These are phyloP conservation scores for Apogon talboti DNA, from an alignment of 2,797 vertebrate genomes.

Conservation along the genomic window DNA sequence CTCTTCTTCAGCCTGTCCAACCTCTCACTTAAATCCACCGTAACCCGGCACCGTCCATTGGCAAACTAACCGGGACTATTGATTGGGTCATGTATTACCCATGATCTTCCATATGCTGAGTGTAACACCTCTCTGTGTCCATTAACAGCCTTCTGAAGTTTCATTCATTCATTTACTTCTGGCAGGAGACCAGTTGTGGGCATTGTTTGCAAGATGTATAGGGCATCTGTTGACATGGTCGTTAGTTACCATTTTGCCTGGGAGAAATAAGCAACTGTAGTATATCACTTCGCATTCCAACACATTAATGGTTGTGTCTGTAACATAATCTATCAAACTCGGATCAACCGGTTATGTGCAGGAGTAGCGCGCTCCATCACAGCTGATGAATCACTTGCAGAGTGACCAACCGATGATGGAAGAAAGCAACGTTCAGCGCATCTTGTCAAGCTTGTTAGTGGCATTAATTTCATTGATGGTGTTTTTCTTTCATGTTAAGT, in stretches of 20 bases:
- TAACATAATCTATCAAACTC: conserved; percentile 75
- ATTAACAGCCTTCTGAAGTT: conserved; percentile 77
- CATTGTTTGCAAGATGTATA: conserved; percentile 79
- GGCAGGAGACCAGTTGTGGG: conserved; percentile 71
- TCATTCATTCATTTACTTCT: conserved; percentile 77
- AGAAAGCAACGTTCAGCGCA: conserved; percentile 28
- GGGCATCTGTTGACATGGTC: conserved; percentile 76
- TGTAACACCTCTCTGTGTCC: conserved; percentile 77
- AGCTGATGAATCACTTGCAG: conserved; percentile 67
- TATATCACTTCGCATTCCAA: conserved; percentile 75
- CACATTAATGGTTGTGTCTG: conserved; percentile 69
- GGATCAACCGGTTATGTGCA: conserved; percentile 36
- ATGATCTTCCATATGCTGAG: conserved; percentile 77
- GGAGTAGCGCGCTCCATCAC: conserved; percentile 46
- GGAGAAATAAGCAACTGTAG: conserved; percentile 72
- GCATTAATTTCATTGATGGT: conserved; percentile 26
- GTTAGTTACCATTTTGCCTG: conserved; percentile 78
- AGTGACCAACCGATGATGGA: conserved; percentile 55
- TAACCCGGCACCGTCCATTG: conserved; percentile 72
- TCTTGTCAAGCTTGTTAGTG: conserved; percentile 36
- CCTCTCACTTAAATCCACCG: conserved; percentile 48
- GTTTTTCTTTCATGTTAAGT: conserved; percentile 2
- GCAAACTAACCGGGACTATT: conserved; percentile 74
- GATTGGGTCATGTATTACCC: conserved; percentile 77
- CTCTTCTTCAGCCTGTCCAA: conserved; percentile 43